These are phyloP conservation scores for Iphiclides podalirius DNA, from an alignment of 2,888 invertebrate species.

Conservation along the genomic window DNA sequence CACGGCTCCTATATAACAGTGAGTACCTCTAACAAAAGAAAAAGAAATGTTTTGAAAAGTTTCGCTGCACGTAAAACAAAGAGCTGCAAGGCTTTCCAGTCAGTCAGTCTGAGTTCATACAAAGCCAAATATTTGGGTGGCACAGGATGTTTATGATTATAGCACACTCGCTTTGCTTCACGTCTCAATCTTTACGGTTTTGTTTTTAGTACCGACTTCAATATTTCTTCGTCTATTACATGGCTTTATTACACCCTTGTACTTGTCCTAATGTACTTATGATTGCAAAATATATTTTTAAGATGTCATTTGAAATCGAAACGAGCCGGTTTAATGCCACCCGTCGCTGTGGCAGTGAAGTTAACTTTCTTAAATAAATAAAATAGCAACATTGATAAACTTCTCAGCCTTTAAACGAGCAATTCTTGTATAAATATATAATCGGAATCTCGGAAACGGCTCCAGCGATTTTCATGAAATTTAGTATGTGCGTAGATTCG, in stretches of 20 bases:
- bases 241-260: neutral
- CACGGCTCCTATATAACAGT: conserved; percentile 41
- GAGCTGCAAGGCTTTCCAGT: conserved; percentile 52
- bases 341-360: neutral
- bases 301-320: neutral
- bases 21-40: conserved; percentile 72
- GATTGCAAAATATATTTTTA: conserved; percentile 12
- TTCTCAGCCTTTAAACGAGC: too few species aligned
- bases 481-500: too few species aligned
- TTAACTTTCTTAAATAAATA: too few species aligned
- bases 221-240: conserved; percentile 35
- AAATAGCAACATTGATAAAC: too few species aligned
- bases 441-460: too few species aligned
- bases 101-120: conserved; percentile 65
- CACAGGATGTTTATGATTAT: conserved; percentile 74
- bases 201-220: conserved; percentile 50
- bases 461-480: too few species aligned
- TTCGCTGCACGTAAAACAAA: conserved; percentile 72
- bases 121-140: conserved; percentile 71
- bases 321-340: neutral
- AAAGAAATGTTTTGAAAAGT: conserved; percentile 68
- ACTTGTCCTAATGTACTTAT: neutral
- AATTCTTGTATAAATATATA: too few species aligned
- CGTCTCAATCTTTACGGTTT: conserved; percentile 61
- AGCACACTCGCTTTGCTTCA: conserved; percentile 61